Percentiles rank a stretch among this genome's conserved stretches.
Conservation (phyloP, 2,888 invertebrate species). For the Blomia tropicalis region DNA sequence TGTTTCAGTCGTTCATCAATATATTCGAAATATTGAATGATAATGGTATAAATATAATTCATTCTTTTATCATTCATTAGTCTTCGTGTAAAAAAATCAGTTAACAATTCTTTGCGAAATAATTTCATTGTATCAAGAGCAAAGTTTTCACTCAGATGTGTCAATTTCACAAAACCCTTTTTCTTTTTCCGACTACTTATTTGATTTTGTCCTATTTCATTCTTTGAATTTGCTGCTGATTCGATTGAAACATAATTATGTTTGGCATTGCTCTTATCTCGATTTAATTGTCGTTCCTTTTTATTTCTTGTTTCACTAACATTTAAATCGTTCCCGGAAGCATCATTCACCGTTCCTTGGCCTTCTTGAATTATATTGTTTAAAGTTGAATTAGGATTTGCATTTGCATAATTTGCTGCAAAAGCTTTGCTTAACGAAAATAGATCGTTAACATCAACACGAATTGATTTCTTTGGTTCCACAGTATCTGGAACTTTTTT, state of each 20-base stretch:
- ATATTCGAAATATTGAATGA: neutral
- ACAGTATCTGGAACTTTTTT: no score
- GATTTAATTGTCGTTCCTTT: neutral
- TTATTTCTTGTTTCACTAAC: neutral
- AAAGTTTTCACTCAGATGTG: neutral
- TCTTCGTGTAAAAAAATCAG: neutral
- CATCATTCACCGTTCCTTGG: neutral
- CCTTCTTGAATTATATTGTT: neutral
- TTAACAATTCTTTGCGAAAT: neutral
- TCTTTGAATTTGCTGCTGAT: no score
- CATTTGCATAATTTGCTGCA: neutral
- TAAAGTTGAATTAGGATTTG: neutral
- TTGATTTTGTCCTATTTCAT: no score
- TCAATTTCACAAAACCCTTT: neutral
- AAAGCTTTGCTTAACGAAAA: constrained; percentile 3
- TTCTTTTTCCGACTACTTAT: no score
- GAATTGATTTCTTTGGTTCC: constrained; percentile 6
- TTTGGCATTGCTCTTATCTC: no score
- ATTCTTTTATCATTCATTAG: neutral
- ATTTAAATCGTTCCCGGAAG: neutral
- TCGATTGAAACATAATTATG: no score
- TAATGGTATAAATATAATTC: constrained; percentile 4
- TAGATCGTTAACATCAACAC: constrained; percentile 4
- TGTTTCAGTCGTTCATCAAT: neutral
- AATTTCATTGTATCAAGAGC: neutral